Percentiles rank a stretch among this genome's conserved stretches.
phyloP scores from a whole-genome alignment of 1,140 invertebrate genomes.

The Anoplolepis gracilipes region DNA sequence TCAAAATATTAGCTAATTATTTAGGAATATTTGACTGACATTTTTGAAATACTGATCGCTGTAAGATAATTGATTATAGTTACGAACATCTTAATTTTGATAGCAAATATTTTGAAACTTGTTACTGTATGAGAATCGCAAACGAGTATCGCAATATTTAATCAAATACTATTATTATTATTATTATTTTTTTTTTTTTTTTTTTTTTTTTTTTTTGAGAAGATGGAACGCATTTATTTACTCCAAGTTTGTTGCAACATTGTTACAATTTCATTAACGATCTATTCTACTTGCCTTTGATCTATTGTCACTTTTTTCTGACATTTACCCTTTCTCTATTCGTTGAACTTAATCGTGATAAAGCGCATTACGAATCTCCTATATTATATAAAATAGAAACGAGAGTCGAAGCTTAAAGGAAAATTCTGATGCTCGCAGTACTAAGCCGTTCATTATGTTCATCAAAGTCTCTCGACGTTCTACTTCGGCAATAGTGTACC shows the following conservation, averaged over 20 bases:
- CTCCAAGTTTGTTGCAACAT: neutral
- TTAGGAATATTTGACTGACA: neutral
- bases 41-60: neutral
- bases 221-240: neutral
- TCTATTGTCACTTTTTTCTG: neutral
- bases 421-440: constrained; percentile 53
- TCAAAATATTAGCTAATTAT: neutral
- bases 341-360: neutral
- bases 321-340: neutral
- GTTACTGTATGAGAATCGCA: neutral
- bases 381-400: constrained; percentile 43
- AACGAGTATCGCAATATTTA: neutral
- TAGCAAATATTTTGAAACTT: neutral
- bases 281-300: neutral
- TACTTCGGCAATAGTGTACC: constrained; percentile 32
- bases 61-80: neutral
- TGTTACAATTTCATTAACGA: neutral
- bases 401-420: constrained; percentile 54
- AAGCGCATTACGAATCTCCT: constrained; percentile 9
- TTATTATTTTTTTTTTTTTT: no score
- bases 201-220: no score
- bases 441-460: constrained; percentile 51
- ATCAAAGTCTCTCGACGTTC: constrained; percentile 52
- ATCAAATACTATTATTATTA: neutral
- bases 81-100: neutral